Conservation (phyloP, 2,797 vertebrate genomes). For the Hydrophis major region DNA sequence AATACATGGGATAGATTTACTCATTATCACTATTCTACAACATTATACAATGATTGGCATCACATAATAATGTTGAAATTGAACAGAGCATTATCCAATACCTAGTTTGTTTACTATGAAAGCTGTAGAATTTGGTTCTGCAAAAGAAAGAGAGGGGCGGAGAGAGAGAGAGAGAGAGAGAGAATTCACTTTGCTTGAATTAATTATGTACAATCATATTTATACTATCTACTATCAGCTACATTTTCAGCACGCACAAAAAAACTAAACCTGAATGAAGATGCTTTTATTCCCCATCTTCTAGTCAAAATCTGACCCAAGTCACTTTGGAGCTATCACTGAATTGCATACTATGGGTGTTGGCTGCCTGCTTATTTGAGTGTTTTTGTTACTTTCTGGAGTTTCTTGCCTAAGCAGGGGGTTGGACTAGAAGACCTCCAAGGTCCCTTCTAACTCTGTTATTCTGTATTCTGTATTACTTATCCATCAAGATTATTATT, state of each 20-base stretch:
- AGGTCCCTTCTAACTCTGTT: not conserved
- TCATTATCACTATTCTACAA: not conserved
- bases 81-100: not conserved
- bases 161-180: not conserved
- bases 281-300: not conserved
- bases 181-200: not conserved
- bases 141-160: not conserved
- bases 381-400: not conserved
- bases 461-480: not conserved
- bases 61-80: not conserved
- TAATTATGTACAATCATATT: not conserved
- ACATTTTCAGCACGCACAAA: not conserved
- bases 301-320: not conserved
- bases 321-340: not conserved
- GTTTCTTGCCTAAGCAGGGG: not conserved
- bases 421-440: not conserved
- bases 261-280: not conserved
- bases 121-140: not conserved
- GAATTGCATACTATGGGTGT: not conserved
- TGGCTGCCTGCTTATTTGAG: not conserved
- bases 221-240: not conserved
- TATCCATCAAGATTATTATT: not conserved
- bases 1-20: not conserved
- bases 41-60: not conserved
- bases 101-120: not conserved